Base-by-base conservation (phyloP, 2,797 vertebrate genomes). In the Myotis findleyi region DNA sequence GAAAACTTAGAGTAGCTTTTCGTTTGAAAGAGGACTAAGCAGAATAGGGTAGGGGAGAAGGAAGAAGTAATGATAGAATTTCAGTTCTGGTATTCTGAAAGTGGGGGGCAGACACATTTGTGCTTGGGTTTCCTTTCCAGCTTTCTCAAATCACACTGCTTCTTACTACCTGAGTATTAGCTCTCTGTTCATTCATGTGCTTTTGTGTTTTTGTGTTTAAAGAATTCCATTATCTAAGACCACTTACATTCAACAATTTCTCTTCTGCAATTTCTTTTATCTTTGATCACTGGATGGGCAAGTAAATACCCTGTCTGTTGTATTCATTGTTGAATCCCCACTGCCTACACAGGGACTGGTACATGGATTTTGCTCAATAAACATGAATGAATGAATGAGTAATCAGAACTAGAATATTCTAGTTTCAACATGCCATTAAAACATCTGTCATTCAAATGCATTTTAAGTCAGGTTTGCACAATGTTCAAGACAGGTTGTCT, bases 361-460 rank as follows among this genome's bases (percentile, higher is more conserved):
- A 49, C 41, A 72, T 82, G 33, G 79, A 84, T 5, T 55, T 87
- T 93, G 47, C 69, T 93, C 87, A 93, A 36, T 81, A 77, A 87
- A 94, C 25, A 92, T 62, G 80, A 87, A 71, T 72, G 30, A 69
- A 47, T 72, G 80, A 73, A 66, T 80, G 93, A 91, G 71, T 95
- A 91, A 96, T 82, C 77, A 82, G 72, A 95, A 83, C 33, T 68
- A 64, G 80, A 93, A 68, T 85, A 59, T 94, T 94, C 95, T 76
- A 33, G 84, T 96, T 94, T 96, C 76, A 89, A 47, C 68, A 14
- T 89, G 71, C 69, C 79, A 72, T 90, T 89, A 87, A 93, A 72
- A 59, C 47, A 69, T 81, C 82, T 91, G 41, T 82, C 81, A 85
- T 82, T 93, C 76, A 25, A 16, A 62, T 87, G 76, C 44, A 85